Evolutionary conservation across 2,113 vertebrate genomes (phyloP).

Genomic region (human (Homo sapiens)): DNA sequence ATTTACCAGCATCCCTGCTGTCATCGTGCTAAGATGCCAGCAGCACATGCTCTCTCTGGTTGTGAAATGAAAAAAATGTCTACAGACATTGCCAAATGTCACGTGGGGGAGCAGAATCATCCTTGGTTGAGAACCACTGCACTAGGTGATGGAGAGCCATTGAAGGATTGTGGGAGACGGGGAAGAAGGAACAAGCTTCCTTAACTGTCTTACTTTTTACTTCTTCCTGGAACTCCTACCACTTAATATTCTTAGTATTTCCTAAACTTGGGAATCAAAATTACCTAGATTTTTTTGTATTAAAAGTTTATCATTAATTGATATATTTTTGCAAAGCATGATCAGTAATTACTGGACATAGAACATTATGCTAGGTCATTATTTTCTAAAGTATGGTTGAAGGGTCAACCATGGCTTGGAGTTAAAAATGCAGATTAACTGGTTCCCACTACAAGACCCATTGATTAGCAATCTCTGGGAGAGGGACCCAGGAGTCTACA

Average conservation of each 20-base stretch:
- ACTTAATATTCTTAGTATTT: slow-evolving; percentile 25
- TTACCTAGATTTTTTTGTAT: neutral
- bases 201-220: neutral
- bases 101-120: neutral
- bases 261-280: slow-evolving; percentile 15
- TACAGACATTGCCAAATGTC: neutral
- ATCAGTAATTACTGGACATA: neutral
- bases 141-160: neutral
- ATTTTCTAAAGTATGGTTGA: neutral
- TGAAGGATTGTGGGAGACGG: neutral
- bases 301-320: neutral
- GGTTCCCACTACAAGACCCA: neutral
- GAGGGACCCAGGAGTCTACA: neutral
- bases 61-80: neutral
- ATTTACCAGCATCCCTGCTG: neutral
- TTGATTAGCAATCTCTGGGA: neutral
- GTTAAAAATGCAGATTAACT: slow-evolving; percentile 24
- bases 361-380: neutral
- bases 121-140: neutral
- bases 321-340: neutral
- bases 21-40: neutral
- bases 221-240: neutral
- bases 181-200: neutral
- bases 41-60: neutral
- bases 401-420: neutral